Evolutionary conservation across 2,113 vertebrate genomes (phyloP), one percentile per base, ranked within the genome.

Genomic region (Coryphaenoides rupestris): DNA sequence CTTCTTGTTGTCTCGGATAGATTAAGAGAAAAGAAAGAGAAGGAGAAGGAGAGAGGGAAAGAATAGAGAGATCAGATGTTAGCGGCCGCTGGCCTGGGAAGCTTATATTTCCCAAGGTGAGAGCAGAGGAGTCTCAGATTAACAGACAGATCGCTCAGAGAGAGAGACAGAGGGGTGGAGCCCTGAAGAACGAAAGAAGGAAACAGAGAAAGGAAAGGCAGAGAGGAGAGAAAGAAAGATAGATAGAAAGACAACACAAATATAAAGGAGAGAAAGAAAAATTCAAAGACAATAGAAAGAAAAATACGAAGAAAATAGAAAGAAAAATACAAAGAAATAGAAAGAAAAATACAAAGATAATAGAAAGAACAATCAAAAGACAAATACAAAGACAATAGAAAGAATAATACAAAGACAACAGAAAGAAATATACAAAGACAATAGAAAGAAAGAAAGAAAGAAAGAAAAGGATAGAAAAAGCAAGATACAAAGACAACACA

Each of bases 61-160:
- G 67, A 63, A 56, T 68, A 50, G 62, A 71, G 54, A 26, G 49
- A 75, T 66, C 21, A 1, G 66, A 69, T 72, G 59, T n/a, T 52
- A 68, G 65, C 58, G 17, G 19, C 54, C 54, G 15, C 66, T 64
- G 56, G 62, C 50, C 55, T 69, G 24, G 69, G 47, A 67, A 69
- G 69, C 69, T 76, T 82, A 40, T 62, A 22, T 69, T 56, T 65
- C 59, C 74, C 76, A 81, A 63, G 75, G 77, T 79, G 72, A 70
- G 57, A 72, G 21, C 65, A 69, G 61, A 73, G 59, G 46, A 40
- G 63, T 77, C 55, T 78, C 71, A 45, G 65, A 69, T 75, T 68
- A 68, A 24, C 73, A 71, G 65, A 73, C 49, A 61, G 65, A 86
- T 78, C 75, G 50, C n/a, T n/a, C n/a, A 50, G 26, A 58, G 54